These are phyloP conservation scores for Meliscaeva auricollis DNA, from an alignment of 2,888 invertebrate genomes.

Conservation along the genomic window DNA sequence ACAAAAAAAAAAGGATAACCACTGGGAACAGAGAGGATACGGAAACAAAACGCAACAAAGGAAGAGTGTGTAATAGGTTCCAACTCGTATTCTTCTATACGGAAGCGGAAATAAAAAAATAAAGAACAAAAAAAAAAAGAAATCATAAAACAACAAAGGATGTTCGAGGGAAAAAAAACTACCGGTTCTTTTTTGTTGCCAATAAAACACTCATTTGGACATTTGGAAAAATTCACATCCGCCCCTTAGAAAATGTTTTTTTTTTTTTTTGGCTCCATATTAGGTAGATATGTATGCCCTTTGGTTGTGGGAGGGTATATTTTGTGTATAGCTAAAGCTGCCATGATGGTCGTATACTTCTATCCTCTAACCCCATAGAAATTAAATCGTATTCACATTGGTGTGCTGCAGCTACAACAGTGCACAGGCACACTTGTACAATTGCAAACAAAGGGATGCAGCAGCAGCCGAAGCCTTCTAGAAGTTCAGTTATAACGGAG, in stretches of 20 bases:
- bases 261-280: neutral
- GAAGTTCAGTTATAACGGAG: neutral
- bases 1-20: constrained; percentile 25
- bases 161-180: constrained; percentile 26
- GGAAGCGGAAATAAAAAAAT: constrained; percentile 6
- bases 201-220: constrained; percentile 76
- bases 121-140: neutral
- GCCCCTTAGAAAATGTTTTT: constrained; percentile 30
- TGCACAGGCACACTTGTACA: neutral
- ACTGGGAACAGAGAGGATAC: constrained; percentile 48
- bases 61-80: constrained; percentile 33
- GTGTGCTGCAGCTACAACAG: neutral
- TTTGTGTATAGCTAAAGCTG: neutral
- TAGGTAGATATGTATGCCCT: neutral
- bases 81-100: constrained; percentile 15
- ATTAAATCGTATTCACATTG: constrained; percentile 41
- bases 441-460: constrained; percentile 36
- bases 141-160: constrained; percentile 28
- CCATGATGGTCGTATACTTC: constrained; percentile 6
- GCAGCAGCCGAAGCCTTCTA: constrained; percentile 1
- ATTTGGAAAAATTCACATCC: constrained; percentile 74
- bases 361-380: neutral
- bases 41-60: constrained; percentile 56
- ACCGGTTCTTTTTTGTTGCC: constrained; percentile 64
- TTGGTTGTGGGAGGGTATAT: neutral